Evolutionary conservation across 2,113 vertebrate species (phyloP).

Genomic region (Caracal caracal): DNA sequence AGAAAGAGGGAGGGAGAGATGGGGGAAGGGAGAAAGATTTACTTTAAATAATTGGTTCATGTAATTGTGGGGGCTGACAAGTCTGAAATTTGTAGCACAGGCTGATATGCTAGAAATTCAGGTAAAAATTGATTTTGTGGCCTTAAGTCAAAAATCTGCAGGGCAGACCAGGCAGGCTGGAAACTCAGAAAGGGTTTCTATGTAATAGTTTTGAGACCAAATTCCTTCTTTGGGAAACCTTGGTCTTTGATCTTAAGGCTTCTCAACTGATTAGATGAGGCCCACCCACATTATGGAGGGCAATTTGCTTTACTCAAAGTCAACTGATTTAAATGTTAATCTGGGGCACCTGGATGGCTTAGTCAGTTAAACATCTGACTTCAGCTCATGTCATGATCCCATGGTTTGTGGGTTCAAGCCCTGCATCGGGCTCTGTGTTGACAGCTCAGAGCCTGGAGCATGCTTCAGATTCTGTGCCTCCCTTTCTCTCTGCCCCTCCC

Average conservation of each 20-base stretch:
- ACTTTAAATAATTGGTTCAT: neutral
- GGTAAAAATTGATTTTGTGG: neutral
- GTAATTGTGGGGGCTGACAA: neutral
- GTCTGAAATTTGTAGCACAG: neutral
- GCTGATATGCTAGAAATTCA: neutral
- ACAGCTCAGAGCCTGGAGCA: too few species aligned
- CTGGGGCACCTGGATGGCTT: neutral
- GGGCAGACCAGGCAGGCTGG: neutral
- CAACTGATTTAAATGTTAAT: neutral
- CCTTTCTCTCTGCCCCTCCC: too few species aligned
- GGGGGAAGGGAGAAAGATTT: neutral
- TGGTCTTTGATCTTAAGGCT: neutral
- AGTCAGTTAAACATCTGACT: too few species aligned
- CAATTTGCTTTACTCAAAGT: neutral
- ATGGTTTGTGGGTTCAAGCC: too few species aligned
- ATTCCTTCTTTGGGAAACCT: slow-evolving; percentile 26
- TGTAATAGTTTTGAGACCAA: neutral
- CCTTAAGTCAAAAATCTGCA: neutral
- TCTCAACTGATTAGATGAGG: neutral
- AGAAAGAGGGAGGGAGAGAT: too few species aligned
- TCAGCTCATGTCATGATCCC: too few species aligned
- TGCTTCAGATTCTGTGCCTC: too few species aligned
- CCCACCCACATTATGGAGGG: neutral
- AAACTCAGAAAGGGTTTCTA: slow-evolving; percentile 7
- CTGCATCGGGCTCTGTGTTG: too few species aligned